These are phyloP conservation scores for Drosophila nigritarsus DNA, from an alignment of 2,888 invertebrate species.

Conservation along the genomic window DNA sequence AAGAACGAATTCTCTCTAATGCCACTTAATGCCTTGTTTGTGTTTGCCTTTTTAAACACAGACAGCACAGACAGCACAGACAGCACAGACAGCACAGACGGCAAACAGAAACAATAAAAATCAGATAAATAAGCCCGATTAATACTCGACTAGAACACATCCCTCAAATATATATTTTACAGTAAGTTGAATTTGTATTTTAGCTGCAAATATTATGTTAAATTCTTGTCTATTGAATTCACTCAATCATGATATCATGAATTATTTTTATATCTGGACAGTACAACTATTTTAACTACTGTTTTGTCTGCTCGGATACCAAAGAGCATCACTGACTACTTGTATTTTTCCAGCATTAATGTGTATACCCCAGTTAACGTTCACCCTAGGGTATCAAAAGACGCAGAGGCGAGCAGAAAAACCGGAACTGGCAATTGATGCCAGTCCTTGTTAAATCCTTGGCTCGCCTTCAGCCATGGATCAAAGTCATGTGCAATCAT, in stretches of 20 bases:
- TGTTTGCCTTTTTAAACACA: slow-evolving; percentile 83
- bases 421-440: slow-evolving; percentile 37
- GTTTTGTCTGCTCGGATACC: background rate
- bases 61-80: slow-evolving; percentile 19
- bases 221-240: background rate
- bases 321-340: too few species aligned
- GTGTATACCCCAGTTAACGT: background rate
- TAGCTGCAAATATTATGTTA: background rate
- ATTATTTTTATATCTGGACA: background rate
- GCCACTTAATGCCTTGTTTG: slow-evolving; percentile 80
- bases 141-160: background rate
- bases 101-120: slow-evolving; percentile 20
- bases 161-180: slow-evolving; percentile 6
- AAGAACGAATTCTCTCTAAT: slow-evolving; percentile 77
- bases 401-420: background rate
- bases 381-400: slow-evolving; percentile 21
- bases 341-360: background rate
- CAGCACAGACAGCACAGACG: slow-evolving; percentile 23
- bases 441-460: slow-evolving; percentile 31
- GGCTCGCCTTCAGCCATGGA: slow-evolving; percentile 17
- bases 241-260: background rate
- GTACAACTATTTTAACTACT: background rate
- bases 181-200: background rate
- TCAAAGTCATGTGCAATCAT: slow-evolving; percentile 48
- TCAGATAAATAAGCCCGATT: too few species aligned